Evolutionary conservation across 2,888 invertebrate genomes (phyloP).

Genomic region (Periphyllus acericola): DNA sequence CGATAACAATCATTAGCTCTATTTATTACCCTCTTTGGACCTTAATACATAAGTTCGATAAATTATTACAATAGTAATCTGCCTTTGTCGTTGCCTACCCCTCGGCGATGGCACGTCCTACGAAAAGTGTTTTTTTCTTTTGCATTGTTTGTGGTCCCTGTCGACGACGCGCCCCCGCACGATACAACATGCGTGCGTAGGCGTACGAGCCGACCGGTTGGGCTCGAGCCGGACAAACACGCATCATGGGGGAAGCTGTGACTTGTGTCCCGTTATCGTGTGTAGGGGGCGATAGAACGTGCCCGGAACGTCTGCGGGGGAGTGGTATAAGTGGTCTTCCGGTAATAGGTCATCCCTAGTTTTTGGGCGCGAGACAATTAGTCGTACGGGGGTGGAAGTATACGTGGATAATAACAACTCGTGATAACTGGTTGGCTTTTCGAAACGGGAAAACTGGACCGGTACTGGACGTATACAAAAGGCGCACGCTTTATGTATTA

Average conservation of each 20-base stretch:
- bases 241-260: neutral
- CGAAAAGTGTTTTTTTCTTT: neutral
- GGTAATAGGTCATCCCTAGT: neutral
- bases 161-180: neutral
- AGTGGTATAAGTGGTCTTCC: neutral
- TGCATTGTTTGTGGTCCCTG: conserved; percentile 1
- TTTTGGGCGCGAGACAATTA: conserved; percentile 2
- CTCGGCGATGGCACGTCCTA: neutral
- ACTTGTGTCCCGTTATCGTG: neutral
- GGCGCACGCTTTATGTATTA: neutral
- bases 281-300: conserved; percentile 38
- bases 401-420: neutral
- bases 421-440: conserved; percentile 12
- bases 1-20: too few species aligned
- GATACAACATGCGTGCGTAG: neutral
- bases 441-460: neutral
- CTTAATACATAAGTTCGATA: neutral
- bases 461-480: neutral
- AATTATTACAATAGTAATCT: neutral
- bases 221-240: conserved; percentile 36
- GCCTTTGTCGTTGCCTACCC: neutral
- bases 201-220: conserved; percentile 60
- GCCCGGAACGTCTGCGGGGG: neutral
- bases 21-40: too few species aligned
- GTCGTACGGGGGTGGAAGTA: neutral